phyloP scores from a whole-genome alignment of 23 tunicate species.

The Trididemnum clinides region DNA sequence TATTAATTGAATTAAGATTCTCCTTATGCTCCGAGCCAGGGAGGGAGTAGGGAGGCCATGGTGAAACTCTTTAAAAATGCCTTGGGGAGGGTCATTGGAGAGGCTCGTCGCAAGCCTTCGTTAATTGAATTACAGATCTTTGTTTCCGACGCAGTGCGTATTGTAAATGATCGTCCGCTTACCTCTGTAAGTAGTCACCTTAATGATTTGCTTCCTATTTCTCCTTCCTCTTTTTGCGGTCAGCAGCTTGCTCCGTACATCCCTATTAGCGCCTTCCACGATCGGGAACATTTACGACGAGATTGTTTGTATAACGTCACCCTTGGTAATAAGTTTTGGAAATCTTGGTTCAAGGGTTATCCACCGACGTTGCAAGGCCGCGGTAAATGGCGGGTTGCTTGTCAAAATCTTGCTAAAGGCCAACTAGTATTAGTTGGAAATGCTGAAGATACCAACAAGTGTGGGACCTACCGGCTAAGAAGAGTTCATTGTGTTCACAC shows the following conservation, averaged over 20 bases:
- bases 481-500: too few relatives aligned
- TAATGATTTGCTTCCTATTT: background rate
- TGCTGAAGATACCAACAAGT: background rate
- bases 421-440: too few relatives aligned
- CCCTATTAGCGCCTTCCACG: too few relatives aligned
- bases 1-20: background rate
- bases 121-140: slow-evolving; percentile 1
- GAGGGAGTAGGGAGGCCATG: slow-evolving; percentile 18
- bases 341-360: background rate
- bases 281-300: too few relatives aligned
- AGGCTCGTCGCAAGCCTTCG: background rate
- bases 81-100: background rate
- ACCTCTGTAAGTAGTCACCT: background rate
- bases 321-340: background rate
- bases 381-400: too few relatives aligned
- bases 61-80: background rate
- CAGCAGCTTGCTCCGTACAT: background rate
- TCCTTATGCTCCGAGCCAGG: slow-evolving; percentile 17
- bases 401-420: too few relatives aligned
- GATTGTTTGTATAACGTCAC: background rate
- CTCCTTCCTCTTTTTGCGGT: background rate
- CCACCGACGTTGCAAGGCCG: background rate
- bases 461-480: background rate
- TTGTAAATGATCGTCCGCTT: slow-evolving; percentile 7
- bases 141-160: background rate